Evolutionary conservation across 64 coral and sea anemone genomes (phyloP), one percentile per base, ranked within the genome.

Genomic region (Montipora sp.): DNA sequence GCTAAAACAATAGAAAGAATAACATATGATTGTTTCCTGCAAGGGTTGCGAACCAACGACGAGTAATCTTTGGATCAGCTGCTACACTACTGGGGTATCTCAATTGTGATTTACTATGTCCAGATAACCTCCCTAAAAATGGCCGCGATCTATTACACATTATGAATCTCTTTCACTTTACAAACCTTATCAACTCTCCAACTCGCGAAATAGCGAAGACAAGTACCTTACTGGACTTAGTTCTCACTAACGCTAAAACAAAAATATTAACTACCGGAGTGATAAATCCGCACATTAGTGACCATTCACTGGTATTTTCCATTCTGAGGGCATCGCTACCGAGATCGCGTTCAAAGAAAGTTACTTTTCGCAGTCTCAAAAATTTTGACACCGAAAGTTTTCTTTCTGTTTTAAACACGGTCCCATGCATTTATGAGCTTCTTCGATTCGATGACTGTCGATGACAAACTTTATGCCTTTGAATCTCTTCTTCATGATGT

Each of bases 231-330:
- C 27, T 75, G 49, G 84, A 93, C 81, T 77, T 93, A 14, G 88
- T 88, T 81, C 66, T 93, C 10, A 88, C 77, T 16, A 80, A 88
- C 9, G 73, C 55, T 66, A 80, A 20, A 74, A 0, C 46, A 46
- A 79, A 65, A 55, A 47, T 88, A 6, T 8, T 88, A 11, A 86
- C 57, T 63, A 88, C 92, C 45, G 92, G 92, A n/a, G 80, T 83
- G 51, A 51, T 93, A 55, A 46, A 93, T 74, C 36, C 80, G 21
- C 48, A 88, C 60, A 46, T 88, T 18, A 80, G 84, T 69, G 75
- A 88, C 88, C 92, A 93, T 80, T 80, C 72, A 14, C 69, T 93
- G 43, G 81, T 78, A 24, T 92, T 87, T 68, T 44, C 83, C 63
- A 68, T 87, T 50, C 49, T 83, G 49, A 94, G 92, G 73, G 5